Evolutionary conservation across 2,888 invertebrate species (phyloP).

Genomic region (Hofmannophila pseudospretella): DNA sequence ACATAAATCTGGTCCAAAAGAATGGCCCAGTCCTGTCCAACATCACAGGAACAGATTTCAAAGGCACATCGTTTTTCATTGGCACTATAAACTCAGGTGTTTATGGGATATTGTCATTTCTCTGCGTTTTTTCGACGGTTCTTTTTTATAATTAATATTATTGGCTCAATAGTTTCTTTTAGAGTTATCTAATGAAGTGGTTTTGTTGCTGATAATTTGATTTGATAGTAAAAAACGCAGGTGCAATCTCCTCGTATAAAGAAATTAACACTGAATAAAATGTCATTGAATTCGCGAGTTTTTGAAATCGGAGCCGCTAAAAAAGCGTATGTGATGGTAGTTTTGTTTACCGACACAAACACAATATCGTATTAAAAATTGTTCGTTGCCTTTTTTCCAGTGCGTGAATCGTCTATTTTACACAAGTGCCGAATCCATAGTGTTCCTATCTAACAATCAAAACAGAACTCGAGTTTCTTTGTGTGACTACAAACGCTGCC

Average conservation of each 20-base stretch:
- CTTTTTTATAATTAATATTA: neutral
- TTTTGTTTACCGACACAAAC: conserved; percentile 40
- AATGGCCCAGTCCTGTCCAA: conserved; percentile 56
- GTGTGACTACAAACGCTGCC: conserved; percentile 47
- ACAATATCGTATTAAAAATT: conserved; percentile 37
- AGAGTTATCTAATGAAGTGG: neutral
- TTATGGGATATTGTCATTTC: conserved; percentile 58
- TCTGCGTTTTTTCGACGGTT: conserved; percentile 32
- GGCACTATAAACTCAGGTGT: conserved; percentile 64
- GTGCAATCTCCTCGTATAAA: too few relatives aligned
- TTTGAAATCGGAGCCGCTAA: conserved; percentile 11
- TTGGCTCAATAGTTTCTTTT: too few relatives aligned
- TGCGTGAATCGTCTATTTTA: conserved; percentile 42
- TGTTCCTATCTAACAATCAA: conserved; percentile 65
- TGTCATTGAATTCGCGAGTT: conserved; percentile 8
- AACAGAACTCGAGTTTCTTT: conserved; percentile 52
- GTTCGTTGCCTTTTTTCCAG: conserved; percentile 30
- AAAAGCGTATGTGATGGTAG: conserved; percentile 16
- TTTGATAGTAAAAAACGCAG: too few relatives aligned
- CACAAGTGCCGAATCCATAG: conserved; percentile 52
- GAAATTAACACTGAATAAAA: neutral
- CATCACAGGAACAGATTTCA: conserved; percentile 70
- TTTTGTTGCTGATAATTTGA: neutral
- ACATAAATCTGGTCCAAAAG: conserved; percentile 64
- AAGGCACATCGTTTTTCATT: conserved; percentile 67